These are phyloP conservation scores for Hirudinaria manillensis DNA, from an alignment of 2,888 invertebrate species.

Conservation along the genomic window DNA sequence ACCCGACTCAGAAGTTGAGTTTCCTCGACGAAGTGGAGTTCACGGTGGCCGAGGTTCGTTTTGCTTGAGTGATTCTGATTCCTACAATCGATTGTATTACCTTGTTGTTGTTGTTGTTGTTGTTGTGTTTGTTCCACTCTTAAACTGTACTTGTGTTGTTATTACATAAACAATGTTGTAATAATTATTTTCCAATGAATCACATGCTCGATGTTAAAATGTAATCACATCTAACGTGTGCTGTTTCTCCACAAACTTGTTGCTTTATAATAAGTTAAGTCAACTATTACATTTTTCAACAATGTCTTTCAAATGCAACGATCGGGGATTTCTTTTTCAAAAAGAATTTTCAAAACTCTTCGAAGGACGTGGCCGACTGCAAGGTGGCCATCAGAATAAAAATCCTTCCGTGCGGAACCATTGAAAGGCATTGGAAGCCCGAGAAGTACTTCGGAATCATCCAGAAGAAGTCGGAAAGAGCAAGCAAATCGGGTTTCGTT, in stretches of 20 bases:
- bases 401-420: conserved; percentile 25
- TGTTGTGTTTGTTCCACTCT: neutral
- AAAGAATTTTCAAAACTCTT: neutral
- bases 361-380: conserved; percentile 21
- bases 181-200: too few relatives aligned
- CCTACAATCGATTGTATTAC: too few relatives aligned
- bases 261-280: too few relatives aligned
- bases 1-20: conserved; percentile 72
- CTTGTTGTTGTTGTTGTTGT: too few relatives aligned
- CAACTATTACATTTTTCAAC: too few relatives aligned
- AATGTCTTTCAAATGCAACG: too few relatives aligned
- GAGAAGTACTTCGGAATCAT: conserved; percentile 27
- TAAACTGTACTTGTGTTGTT: neutral
- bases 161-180: neutral
- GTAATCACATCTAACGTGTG: too few relatives aligned
- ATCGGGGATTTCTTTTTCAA: too few relatives aligned
- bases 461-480: conserved; percentile 25
- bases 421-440: conserved; percentile 27
- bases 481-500: conserved; percentile 3
- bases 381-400: conserved; percentile 29
- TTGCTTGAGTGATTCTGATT: too few relatives aligned
- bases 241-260: too few relatives aligned
- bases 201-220: too few relatives aligned
- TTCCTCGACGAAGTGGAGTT: conserved; percentile 83
- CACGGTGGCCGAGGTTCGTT: conserved; percentile 66